Evolutionary conservation across 2,888 invertebrate genomes (phyloP).

Genomic region (Drosophila mayaguana): DNA sequence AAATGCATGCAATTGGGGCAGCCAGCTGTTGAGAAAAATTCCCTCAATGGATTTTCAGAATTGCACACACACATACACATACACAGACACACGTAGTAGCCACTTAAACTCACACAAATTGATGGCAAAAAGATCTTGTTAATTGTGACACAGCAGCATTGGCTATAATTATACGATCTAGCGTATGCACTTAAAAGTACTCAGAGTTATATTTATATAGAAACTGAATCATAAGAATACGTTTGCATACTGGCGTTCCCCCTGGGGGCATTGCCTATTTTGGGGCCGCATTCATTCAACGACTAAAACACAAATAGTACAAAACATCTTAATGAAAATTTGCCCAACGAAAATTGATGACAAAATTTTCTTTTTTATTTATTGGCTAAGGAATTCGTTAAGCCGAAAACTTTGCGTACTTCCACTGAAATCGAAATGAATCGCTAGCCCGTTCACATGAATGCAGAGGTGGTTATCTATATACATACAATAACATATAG

Average conservation of each 20-base stretch:
- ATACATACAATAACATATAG: no score
- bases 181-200: neutral
- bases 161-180: constrained; percentile 4
- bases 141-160: constrained; percentile 47
- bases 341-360: constrained; percentile 39
- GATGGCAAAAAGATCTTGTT: constrained; percentile 50
- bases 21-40: constrained; percentile 37
- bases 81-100: constrained; percentile 29
- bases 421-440: constrained; percentile 64
- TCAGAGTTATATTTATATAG: constrained; percentile 12
- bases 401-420: constrained; percentile 38
- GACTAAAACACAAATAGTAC: constrained; percentile 12
- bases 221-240: constrained; percentile 43
- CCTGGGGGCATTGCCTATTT: constrained; percentile 70
- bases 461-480: constrained; percentile 10
- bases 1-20: constrained; percentile 10
- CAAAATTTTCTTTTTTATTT: constrained; percentile 38
- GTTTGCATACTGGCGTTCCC: constrained; percentile 11
- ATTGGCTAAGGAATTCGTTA: constrained; percentile 36
- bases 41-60: constrained; percentile 25
- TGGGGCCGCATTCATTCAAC: constrained; percentile 57
- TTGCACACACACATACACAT: constrained; percentile 8
- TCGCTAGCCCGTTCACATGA: constrained; percentile 29
- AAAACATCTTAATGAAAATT: constrained; percentile 11
- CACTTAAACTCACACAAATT: constrained; percentile 55